phyloP scores from a whole-genome alignment of 2,888 invertebrate species.

The Ennomos quercinarius region DNA sequence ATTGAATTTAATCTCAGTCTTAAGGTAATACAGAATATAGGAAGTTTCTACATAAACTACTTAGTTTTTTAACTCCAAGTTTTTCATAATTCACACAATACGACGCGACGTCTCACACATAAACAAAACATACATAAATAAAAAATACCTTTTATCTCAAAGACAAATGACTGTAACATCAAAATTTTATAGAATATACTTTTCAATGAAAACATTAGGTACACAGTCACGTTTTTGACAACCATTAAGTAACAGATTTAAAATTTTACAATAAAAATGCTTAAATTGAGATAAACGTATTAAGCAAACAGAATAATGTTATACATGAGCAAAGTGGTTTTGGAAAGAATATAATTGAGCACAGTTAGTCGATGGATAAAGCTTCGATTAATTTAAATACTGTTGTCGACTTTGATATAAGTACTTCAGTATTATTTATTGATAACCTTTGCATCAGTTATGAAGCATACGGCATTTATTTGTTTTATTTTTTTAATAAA shows the following conservation, averaged over 20 bases:
- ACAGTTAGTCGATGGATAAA: slow-evolving; percentile 4
- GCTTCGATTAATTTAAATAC: not conserved
- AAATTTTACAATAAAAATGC: slow-evolving; percentile 48
- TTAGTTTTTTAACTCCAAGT: not conserved
- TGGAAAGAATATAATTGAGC: slow-evolving; percentile 8
- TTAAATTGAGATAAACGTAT: slow-evolving; percentile 26
- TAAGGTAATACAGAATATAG: no score
- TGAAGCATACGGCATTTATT: no score
- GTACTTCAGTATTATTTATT: no score
- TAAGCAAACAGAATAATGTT: slow-evolving; percentile 21
- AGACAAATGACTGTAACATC: slow-evolving; percentile 63
- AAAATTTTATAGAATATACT: slow-evolving; percentile 57
- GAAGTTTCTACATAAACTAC: no score
- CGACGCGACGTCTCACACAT: slow-evolving; percentile 32
- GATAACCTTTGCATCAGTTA: no score
- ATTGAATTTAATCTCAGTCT: no score
- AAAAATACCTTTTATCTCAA: slow-evolving; percentile 56
- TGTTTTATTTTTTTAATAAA: no score
- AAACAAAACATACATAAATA: slow-evolving; percentile 48
- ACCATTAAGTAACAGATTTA: slow-evolving; percentile 69
- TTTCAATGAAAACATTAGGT: slow-evolving; percentile 64
- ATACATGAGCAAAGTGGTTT: slow-evolving; percentile 28
- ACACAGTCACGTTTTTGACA: slow-evolving; percentile 59
- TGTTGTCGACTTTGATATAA: no score
- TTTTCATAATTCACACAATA: slow-evolving; percentile 27